A percentile compares a stretch with the other conserved stretches of the same genome.
Conservation (phyloP, 2,888 invertebrate species). For the Leptura quadrifasciata region DNA sequence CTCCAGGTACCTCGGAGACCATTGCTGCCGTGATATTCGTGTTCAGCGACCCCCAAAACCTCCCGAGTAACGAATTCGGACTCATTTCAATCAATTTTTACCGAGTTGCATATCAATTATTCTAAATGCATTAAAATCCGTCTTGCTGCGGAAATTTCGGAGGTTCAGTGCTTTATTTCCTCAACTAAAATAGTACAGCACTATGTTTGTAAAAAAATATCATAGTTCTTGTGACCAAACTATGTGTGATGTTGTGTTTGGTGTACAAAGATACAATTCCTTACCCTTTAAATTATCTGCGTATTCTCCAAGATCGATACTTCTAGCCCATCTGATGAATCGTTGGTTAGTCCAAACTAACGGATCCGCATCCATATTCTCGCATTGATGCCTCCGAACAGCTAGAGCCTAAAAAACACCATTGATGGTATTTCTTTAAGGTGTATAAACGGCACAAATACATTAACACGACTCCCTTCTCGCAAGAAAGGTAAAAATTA, state of each 20-base stretch:
- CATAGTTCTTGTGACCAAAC: not conserved
- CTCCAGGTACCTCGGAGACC: too few species aligned
- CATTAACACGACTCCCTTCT: not conserved
- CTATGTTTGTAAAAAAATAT: too few species aligned
- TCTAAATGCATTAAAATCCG: too few species aligned
- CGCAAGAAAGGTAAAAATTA: too few species aligned
- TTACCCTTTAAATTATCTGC: slow-evolving; percentile 93
- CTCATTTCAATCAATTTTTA: too few species aligned
- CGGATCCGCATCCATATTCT: slow-evolving; percentile 92
- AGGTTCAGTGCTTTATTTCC: too few species aligned
- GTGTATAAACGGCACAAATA: not conserved
- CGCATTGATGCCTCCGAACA: slow-evolving; percentile 90
- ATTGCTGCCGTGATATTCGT: too few species aligned
- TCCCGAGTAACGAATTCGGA: too few species aligned
- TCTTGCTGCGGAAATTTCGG: too few species aligned
- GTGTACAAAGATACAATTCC: not conserved
- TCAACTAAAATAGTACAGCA: too few species aligned
- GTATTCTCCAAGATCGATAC: slow-evolving; percentile 95
- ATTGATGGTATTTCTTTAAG: not conserved
- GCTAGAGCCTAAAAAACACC: slow-evolving; percentile 82
- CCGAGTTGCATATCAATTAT: too few species aligned
- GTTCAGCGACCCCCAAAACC: too few species aligned
- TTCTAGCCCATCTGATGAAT: slow-evolving; percentile 94
- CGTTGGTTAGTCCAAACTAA: slow-evolving; percentile 97
- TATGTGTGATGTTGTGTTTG: slow-evolving; percentile 1